Conservation (phyloP, 2,113 vertebrate species). For the Coptodon rendalli region DNA sequence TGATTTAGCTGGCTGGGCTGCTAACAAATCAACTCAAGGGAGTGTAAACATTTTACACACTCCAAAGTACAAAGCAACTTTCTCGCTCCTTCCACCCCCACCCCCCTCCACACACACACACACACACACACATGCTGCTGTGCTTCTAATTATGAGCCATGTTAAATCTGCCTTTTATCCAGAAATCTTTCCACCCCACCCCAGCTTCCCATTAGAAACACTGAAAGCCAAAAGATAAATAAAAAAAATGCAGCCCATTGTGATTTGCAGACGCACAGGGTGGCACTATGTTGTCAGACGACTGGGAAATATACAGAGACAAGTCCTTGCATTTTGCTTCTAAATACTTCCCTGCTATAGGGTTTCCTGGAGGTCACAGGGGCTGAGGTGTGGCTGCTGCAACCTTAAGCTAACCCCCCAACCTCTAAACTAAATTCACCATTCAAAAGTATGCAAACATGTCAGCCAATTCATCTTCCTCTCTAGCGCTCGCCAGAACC, state of each 20-base stretch:
- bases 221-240: not conserved
- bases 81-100: not conserved
- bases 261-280: not conserved
- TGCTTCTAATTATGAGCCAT: slow-evolving; percentile 22
- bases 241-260: not conserved
- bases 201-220: not conserved
- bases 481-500: not conserved
- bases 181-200: not conserved
- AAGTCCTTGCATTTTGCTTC: slow-evolving; percentile 31
- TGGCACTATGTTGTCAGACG: slow-evolving; percentile 1
- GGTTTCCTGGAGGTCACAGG: slow-evolving; percentile 51
- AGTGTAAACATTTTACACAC: slow-evolving; percentile 44
- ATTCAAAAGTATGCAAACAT: slow-evolving; percentile 52
- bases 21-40: slow-evolving; percentile 64
- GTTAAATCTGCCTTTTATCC: slow-evolving; percentile 14
- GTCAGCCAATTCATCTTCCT: slow-evolving; percentile 43
- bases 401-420: slow-evolving; percentile 35
- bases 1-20: slow-evolving; percentile 40
- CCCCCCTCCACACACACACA: not conserved
- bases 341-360: slow-evolving; percentile 49
- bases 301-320: slow-evolving; percentile 26
- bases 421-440: slow-evolving; percentile 59
- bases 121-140: not conserved
- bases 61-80: slow-evolving; percentile 31
- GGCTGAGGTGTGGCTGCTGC: slow-evolving; percentile 34